Base-by-base conservation (phyloP, 2,113 vertebrate species). In the Synchiropus splendidus region DNA sequence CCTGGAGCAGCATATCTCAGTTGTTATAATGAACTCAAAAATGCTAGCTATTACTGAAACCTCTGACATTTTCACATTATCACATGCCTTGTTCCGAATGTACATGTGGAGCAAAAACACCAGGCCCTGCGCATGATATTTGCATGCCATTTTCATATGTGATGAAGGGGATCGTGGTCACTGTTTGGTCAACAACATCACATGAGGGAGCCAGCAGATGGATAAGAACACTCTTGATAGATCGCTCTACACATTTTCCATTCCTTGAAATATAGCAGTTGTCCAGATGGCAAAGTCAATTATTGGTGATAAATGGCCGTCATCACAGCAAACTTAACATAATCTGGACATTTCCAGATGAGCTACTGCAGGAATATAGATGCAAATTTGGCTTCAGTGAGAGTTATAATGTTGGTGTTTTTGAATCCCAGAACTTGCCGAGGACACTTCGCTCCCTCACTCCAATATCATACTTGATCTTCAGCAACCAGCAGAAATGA, bases 1-100 rank as follows among this genome's bases (percentile, higher is more conserved):
- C 78, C 72, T 54, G 48, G 54, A 59, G 61, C 55, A 45, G 51
- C 53, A 31, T 56, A 74, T 78, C 73, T 83, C 66, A 9, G 61
- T 1, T 58, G 63, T 64, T 75, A 67, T 76, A 74, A 75, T 73
- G 69, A 81, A 83, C 64, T 74, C 64, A 74, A 70, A 55, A 70
- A 61, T 66, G 56, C 77, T 61, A 51, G 67, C 69, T 73, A 67
- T 71, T 77, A 69, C 63, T 2, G 51, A 58, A 72, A 79, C 80
- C 74, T 80, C 58, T 83, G 80, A 79, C 81, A 77, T 69, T 63
- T 65, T 75, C 74, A 83, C 79, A 77, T 80, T 75, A 72, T 76
- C 64, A 79, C 74, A 78, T 56, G 73, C 61, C 61, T 74, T 64
- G 58, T 65, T 75, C 77, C 59, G 79, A 77, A 63, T 16, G 53